Evolutionary conservation across 1,140 invertebrate genomes (phyloP).

Genomic region (Ladona fulva): DNA sequence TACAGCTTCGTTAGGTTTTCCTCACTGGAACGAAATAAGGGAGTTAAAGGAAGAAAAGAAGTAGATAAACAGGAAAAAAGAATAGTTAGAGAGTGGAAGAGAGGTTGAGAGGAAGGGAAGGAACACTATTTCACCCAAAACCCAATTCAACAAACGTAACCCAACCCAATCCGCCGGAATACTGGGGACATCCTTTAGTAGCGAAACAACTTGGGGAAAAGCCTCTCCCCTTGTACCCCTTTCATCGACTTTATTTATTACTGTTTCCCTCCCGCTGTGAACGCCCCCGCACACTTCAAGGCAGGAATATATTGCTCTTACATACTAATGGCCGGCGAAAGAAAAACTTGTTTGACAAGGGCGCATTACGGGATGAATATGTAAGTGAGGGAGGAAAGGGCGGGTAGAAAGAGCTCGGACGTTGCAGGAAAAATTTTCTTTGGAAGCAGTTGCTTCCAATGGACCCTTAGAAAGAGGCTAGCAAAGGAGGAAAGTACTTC

Average conservation of each 20-base stretch:
- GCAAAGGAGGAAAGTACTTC: no score
- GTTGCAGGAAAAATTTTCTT: no score
- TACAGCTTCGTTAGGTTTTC: no score
- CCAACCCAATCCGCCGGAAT: neutral
- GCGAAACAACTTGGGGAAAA: neutral
- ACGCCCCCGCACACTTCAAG: neutral
- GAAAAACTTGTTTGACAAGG: constrained; percentile 9
- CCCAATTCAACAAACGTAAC: no score
- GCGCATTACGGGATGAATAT: constrained; percentile 4
- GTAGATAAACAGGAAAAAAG: no score
- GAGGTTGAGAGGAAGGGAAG: no score
- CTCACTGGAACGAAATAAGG: no score
- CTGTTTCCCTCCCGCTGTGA: neutral
- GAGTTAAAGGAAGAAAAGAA: no score
- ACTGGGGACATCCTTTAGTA: neutral
- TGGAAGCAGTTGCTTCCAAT: no score
- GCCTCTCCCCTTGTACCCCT: neutral
- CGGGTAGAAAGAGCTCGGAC: neutral
- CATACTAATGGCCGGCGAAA: neutral
- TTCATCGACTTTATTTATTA: neutral
- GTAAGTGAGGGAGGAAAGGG: neutral
- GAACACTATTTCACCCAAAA: no score
- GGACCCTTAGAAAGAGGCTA: no score
- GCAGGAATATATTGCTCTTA: neutral
- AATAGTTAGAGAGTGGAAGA: no score